Percentiles rank a stretch among this genome's conserved stretches.
These are phyloP conservation scores for Clupea harengus DNA, from an alignment of 2,113 vertebrate genomes.

Conservation along the genomic window DNA sequence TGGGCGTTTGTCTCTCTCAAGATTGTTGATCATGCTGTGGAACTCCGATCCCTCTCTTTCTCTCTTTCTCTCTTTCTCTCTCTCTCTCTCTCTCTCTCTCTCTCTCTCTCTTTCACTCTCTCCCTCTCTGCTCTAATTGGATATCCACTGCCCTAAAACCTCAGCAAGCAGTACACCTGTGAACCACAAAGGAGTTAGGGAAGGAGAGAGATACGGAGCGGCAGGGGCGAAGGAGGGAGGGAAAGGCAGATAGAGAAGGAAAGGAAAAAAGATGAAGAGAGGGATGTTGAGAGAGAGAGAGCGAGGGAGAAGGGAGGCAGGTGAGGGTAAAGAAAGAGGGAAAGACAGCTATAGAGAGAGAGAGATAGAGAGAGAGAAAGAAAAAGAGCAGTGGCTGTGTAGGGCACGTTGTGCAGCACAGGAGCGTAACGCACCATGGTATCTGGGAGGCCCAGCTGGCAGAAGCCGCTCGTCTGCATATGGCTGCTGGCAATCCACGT, in stretches of 20 bases:
- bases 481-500: conserved; percentile 41
- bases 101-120: conserved; percentile 18
- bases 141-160: conserved; percentile 54
- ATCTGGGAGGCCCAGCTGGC: conserved; percentile 61
- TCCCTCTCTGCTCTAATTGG: conserved; percentile 47
- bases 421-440: conserved; percentile 32
- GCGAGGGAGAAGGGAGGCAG: not conserved
- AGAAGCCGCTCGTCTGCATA: conserved; percentile 43
- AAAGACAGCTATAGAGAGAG: not conserved
- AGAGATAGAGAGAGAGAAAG: conserved; percentile 2
- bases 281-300: not conserved
- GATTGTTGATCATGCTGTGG: conserved; percentile 11
- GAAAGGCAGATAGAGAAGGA: not conserved
- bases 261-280: not conserved
- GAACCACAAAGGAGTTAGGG: conserved; percentile 49
- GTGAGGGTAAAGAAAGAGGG: not conserved
- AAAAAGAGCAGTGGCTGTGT: not conserved
- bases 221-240: not conserved
- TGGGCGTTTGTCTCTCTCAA: not conserved
- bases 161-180: conserved; percentile 54
- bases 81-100: not conserved
- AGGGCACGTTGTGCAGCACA: conserved; percentile 18
- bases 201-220: conserved; percentile 19
- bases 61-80: conserved; percentile 10
- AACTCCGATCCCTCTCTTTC: not conserved